Conservation (phyloP, 2,113 vertebrate genomes). For the Sakesphorus luctuosus region DNA sequence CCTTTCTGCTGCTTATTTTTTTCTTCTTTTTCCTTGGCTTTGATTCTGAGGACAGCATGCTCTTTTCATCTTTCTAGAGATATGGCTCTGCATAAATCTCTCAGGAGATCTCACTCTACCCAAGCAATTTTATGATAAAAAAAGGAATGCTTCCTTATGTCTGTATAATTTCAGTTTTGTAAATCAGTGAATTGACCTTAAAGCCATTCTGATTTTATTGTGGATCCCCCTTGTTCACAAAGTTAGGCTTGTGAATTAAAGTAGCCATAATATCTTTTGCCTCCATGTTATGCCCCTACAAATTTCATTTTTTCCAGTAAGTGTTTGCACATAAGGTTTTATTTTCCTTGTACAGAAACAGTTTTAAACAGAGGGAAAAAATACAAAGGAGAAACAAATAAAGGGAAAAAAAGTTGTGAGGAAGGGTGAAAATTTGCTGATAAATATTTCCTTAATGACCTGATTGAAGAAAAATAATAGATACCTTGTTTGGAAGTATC, state of each 20-base stretch:
- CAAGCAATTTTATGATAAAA: constrained; percentile 27
- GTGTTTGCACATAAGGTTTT: not conserved
- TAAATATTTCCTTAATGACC: not conserved
- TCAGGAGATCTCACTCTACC: constrained; percentile 47
- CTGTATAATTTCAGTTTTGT: constrained; percentile 54
- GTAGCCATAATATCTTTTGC: not conserved
- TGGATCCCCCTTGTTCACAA: not conserved
- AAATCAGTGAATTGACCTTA: constrained; percentile 51
- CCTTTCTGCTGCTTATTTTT: constrained; percentile 35
- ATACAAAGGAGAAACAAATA: not conserved
- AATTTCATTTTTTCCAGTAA: not conserved
- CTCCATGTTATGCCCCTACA: not conserved
- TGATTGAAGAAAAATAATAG: not conserved
- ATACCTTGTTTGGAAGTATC: not conserved
- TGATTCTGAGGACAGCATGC: constrained; percentile 65
- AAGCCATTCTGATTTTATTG: constrained; percentile 28
- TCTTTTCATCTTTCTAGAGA: constrained; percentile 70
- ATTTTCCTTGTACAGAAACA: not conserved
- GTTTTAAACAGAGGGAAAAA: not conserved
- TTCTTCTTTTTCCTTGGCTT: constrained; percentile 53
- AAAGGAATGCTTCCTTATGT: constrained; percentile 29
- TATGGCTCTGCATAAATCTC: constrained; percentile 72
- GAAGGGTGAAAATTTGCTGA: not conserved
- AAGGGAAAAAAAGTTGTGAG: not conserved
- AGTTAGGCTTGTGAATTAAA: constrained; percentile 49